Percentiles rank a stretch among this genome's conserved stretches.
phyloP scores from a whole-genome alignment of 1,140 invertebrate species.

The Melipona quadrifasciata region DNA sequence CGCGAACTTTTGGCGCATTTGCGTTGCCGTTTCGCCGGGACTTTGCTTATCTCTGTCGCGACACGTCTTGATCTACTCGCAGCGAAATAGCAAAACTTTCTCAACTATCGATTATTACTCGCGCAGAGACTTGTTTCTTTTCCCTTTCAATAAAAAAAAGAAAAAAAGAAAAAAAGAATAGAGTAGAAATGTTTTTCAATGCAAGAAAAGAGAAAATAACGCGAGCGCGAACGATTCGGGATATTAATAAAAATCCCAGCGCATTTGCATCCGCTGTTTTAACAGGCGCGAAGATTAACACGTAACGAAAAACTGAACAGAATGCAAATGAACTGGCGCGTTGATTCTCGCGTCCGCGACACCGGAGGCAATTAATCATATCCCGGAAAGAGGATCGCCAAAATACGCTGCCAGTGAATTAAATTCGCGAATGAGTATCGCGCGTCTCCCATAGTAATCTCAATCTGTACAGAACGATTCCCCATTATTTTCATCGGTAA shows the following conservation, averaged over 20 bases:
- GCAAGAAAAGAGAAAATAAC: background rate
- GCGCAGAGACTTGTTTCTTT: background rate
- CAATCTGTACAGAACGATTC: background rate
- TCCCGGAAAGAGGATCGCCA: background rate
- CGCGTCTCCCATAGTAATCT: background rate
- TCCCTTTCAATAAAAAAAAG: too few species aligned
- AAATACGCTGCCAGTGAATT: background rate
- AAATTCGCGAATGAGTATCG: background rate
- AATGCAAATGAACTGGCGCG: constrained; percentile 5
- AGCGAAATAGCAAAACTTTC: background rate
- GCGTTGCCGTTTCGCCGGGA: background rate
- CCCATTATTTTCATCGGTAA: background rate
- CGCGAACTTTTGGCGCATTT: background rate
- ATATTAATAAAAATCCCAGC: background rate
- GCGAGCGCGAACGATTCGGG: too few species aligned
- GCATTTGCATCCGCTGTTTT: background rate
- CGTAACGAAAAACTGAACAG: constrained; percentile 4
- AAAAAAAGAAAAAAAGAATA: too few species aligned
- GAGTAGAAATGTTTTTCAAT: background rate
- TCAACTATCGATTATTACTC: background rate
- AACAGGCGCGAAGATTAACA: constrained; percentile 6
- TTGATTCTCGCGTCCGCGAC: background rate
- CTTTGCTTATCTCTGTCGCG: background rate
- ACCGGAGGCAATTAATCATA: constrained; percentile 21
- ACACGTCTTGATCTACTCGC: background rate